These are phyloP conservation scores for Cephus cinctus DNA, from an alignment of 1,140 invertebrate genomes.

Conservation along the genomic window DNA sequence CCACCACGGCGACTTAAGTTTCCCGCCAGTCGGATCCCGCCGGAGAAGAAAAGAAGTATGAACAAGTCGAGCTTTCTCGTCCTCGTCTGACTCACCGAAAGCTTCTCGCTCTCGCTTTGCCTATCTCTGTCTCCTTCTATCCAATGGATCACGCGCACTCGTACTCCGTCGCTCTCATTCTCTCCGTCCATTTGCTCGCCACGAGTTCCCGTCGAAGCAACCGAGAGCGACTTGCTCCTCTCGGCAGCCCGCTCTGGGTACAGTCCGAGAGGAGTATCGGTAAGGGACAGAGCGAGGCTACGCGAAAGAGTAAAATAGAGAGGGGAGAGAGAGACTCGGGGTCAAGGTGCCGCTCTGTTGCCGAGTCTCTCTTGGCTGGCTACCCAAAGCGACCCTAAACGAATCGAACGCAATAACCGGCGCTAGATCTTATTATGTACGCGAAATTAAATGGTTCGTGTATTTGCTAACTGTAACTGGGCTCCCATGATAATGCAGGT, in stretches of 20 bases:
- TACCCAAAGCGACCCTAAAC: too few species aligned
- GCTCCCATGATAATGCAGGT: too few species aligned
- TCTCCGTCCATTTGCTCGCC: conserved; percentile 5
- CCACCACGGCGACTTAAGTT: conserved; percentile 6
- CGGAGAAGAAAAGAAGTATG: conserved; percentile 7
- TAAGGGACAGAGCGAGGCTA: background rate
- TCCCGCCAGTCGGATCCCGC: conserved; percentile 17
- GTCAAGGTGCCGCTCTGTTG: conserved; percentile 30
- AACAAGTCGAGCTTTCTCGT: conserved; percentile 8
- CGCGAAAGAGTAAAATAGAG: conserved; percentile 10
- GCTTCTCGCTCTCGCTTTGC: conserved; percentile 22
- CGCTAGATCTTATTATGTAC: too few species aligned
- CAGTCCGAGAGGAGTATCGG: background rate
- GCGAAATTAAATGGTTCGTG: too few species aligned
- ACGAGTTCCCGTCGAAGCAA: conserved; percentile 60
- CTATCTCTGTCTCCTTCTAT: background rate
- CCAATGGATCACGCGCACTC: conserved; percentile 10
- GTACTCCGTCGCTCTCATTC: conserved; percentile 8
- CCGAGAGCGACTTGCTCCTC: too few species aligned
- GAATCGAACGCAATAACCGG: too few species aligned
- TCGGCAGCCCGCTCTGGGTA: too few species aligned
- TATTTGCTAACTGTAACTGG: too few species aligned
- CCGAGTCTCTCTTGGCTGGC: conserved; percentile 22
- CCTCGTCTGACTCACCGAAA: too few species aligned
- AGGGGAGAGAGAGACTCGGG: conserved; percentile 16